Conservation (phyloP, 2,888 invertebrate genomes). For the Agapetus fuscipes region DNA sequence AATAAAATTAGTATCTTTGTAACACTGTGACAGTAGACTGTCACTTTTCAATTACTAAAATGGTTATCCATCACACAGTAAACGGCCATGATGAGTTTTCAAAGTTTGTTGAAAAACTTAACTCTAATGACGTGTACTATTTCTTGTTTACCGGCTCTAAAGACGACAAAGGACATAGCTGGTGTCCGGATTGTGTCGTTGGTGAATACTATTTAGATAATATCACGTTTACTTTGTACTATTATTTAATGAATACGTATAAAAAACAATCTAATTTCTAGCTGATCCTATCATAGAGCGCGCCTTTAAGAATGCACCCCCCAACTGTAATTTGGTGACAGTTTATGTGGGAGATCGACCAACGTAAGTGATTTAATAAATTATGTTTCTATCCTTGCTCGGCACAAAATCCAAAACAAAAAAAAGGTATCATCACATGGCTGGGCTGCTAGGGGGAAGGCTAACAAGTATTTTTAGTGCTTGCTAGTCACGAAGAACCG, state of each 20-base stretch:
- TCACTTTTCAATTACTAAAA: constrained; percentile 27
- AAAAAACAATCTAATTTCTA: constrained; percentile 34
- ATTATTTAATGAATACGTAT: too few relatives aligned
- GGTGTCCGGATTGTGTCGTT: constrained; percentile 83
- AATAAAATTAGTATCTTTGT: too few relatives aligned
- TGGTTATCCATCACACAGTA: constrained; percentile 39
- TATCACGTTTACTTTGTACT: too few relatives aligned
- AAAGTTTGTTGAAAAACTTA: constrained; percentile 44
- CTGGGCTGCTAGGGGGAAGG: too few relatives aligned
- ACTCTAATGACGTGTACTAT: constrained; percentile 31
- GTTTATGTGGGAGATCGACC: constrained; percentile 70
- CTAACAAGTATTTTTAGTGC: not conserved
- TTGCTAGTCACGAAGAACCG: too few relatives aligned
- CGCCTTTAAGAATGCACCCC: constrained; percentile 51
- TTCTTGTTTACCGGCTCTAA: constrained; percentile 60
- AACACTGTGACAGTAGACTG: too few relatives aligned
- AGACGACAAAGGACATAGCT: constrained; percentile 59
- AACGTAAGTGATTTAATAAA: constrained; percentile 48
- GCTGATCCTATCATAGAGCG: constrained; percentile 70
- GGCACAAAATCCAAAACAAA: not conserved
- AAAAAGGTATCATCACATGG: not conserved
- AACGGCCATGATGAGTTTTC: constrained; percentile 55
- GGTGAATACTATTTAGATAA: constrained; percentile 52
- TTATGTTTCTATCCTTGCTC: not conserved
- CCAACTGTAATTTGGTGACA: constrained; percentile 57